Evolutionary conservation across 2,888 invertebrate genomes (phyloP).

Genomic region (Baronia brevicornis): DNA sequence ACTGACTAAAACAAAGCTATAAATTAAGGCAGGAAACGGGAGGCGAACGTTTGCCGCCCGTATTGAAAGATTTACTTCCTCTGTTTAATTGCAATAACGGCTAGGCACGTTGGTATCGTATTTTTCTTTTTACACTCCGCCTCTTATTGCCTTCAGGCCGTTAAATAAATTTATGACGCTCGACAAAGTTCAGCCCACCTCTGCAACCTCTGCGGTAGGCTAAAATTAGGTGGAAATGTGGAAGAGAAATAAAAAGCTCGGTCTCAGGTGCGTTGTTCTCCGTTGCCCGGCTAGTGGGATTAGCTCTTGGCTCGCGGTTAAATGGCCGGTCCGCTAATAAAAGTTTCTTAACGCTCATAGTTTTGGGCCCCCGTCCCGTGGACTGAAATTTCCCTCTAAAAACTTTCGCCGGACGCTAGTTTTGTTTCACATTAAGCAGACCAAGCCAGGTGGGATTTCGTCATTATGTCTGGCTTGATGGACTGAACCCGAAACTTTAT

Average conservation of each 20-base stretch:
- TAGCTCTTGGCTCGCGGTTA: slow-evolving; percentile 67
- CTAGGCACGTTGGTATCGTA: slow-evolving; percentile 76
- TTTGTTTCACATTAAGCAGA: slow-evolving; percentile 45
- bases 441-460: slow-evolving; percentile 49
- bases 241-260: slow-evolving; percentile 63
- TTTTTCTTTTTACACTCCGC: slow-evolving; percentile 75
- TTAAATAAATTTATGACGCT: slow-evolving; percentile 76
- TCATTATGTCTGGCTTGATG: slow-evolving; percentile 35
- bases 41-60: slow-evolving; percentile 66
- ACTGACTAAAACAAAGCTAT: slow-evolving; percentile 73
- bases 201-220: slow-evolving; percentile 47
- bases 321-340: slow-evolving; percentile 65
- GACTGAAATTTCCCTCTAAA: slow-evolving; percentile 56
- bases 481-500: slow-evolving; percentile 46
- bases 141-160: slow-evolving; percentile 74
- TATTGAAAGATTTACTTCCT: slow-evolving; percentile 76
- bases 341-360: slow-evolving; percentile 71
- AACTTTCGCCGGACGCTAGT: slow-evolving; percentile 45
- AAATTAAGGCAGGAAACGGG: slow-evolving; percentile 70
- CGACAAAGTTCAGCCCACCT: slow-evolving; percentile 74
- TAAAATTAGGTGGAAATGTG: slow-evolving; percentile 72
- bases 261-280: slow-evolving; percentile 66
- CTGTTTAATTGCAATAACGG: slow-evolving; percentile 76
- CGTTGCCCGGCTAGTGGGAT: slow-evolving; percentile 46
- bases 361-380: slow-evolving; percentile 50